Conservation (phyloP, 2,113 vertebrate genomes). For the human region DNA sequence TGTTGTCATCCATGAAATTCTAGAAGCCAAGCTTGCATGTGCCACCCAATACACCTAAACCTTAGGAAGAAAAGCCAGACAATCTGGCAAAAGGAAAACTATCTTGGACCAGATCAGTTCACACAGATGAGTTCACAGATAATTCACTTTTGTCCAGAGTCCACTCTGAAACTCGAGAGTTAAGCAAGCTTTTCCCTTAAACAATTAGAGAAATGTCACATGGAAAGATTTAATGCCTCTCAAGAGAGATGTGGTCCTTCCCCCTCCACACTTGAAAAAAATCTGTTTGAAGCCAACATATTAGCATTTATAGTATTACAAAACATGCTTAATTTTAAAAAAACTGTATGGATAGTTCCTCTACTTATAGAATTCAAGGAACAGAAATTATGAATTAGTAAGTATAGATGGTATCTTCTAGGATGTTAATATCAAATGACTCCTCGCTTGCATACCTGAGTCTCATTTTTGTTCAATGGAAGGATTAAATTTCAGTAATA, state of each 20-base stretch:
- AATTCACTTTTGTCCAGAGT: slow-evolving; percentile 37
- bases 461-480: slow-evolving; percentile 6
- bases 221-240: not conserved
- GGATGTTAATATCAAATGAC: not conserved
- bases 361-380: slow-evolving; percentile 33
- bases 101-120: not conserved
- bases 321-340: slow-evolving; percentile 14
- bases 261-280: not conserved
- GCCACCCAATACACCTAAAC: not conserved
- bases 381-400: slow-evolving; percentile 24
- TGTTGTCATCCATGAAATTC: not conserved
- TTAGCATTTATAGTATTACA: not conserved
- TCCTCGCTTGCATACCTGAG: not conserved
- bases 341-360: not conserved
- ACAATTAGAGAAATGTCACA: slow-evolving; percentile 15
- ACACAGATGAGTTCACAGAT: not conserved
- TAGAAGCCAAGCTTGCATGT: not conserved
- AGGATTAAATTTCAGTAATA: slow-evolving; percentile 4
- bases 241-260: not conserved
- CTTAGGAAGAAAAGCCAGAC: slow-evolving; percentile 28
- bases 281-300: not conserved
- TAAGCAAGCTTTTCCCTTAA: not conserved
- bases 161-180: slow-evolving; percentile 25
- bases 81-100: slow-evolving; percentile 41
- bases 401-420: not conserved